These are phyloP conservation scores for Oceanites oceanicus DNA, from an alignment of 2,113 vertebrate species.

Conservation along the genomic window DNA sequence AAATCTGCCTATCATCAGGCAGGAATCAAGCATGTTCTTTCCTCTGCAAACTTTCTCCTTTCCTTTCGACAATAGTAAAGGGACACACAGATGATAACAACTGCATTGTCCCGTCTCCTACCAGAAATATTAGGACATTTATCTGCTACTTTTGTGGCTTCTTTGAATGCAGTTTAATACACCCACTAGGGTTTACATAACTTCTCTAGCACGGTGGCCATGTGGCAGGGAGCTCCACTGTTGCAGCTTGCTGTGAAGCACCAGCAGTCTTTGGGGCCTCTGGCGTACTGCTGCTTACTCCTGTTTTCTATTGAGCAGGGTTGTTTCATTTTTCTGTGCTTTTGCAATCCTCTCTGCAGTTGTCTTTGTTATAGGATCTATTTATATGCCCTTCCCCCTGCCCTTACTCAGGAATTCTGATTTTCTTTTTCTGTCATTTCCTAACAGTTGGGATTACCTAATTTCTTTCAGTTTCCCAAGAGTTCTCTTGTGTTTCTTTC, in stretches of 20 bases:
- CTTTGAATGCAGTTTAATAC: neutral
- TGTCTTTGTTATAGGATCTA: neutral
- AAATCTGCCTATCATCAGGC: neutral
- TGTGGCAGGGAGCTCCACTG: neutral
- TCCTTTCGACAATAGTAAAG: neutral
- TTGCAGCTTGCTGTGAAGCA: neutral
- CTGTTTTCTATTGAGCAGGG: neutral
- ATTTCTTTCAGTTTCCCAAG: neutral
- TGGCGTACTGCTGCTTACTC: neutral
- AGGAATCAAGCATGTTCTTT: neutral
- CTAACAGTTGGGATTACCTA: neutral
- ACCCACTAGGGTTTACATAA: neutral
- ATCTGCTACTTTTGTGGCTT: neutral
- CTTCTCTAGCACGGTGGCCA: neutral
- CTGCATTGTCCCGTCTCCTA: neutral
- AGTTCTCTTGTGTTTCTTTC: neutral
- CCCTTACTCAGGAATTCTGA: neutral
- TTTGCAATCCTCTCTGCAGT: slow-evolving; percentile 21
- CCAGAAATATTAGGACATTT: neutral
- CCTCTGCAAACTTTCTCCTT: neutral
- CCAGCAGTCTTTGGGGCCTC: neutral
- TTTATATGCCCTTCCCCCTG: neutral
- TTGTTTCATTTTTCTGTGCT: slow-evolving; percentile 13
- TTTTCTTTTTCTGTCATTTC: neutral
- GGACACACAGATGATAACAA: neutral